Evolutionary conservation across 2,888 invertebrate species (phyloP).

Genomic region (Scaptomyza caliginosa): DNA sequence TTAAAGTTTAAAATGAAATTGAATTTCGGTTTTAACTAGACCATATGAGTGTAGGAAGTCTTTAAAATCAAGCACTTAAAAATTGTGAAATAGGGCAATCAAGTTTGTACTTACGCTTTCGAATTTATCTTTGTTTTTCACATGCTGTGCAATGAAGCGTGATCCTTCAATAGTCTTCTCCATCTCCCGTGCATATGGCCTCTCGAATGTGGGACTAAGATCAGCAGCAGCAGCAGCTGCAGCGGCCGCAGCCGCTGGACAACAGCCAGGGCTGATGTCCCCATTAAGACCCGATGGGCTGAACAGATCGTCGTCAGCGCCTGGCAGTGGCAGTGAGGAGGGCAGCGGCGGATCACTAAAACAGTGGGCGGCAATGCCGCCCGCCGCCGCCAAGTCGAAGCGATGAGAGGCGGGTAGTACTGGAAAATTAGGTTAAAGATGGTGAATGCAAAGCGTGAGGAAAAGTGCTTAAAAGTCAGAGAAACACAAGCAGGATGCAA

Average conservation of each 20-base stretch:
- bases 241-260: slow-evolving; percentile 83
- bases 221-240: slow-evolving; percentile 82
- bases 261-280: slow-evolving; percentile 85
- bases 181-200: slow-evolving; percentile 92
- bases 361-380: slow-evolving; percentile 86
- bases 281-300: slow-evolving; percentile 87
- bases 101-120: slow-evolving; percentile 90
- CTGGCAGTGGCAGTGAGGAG: slow-evolving; percentile 88
- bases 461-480: background rate
- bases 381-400: slow-evolving; percentile 88
- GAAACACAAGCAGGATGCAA: slow-evolving; percentile 14
- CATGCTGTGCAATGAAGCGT: slow-evolving; percentile 97
- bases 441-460: background rate
- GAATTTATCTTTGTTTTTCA: slow-evolving; percentile 96
- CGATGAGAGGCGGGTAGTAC: slow-evolving; percentile 85
- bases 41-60: too few relatives aligned
- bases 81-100: too few relatives aligned
- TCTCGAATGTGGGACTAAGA: slow-evolving; percentile 92
- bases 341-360: slow-evolving; percentile 89
- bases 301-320: slow-evolving; percentile 93
- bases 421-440: slow-evolving; percentile 17
- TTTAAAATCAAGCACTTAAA: too few relatives aligned
- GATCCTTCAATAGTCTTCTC: slow-evolving; percentile 97
- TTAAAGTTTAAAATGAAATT: slow-evolving; percentile 19
- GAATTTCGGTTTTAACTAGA: slow-evolving; percentile 5